These are phyloP conservation scores for Coenonympha glycerion DNA, from an alignment of 2,888 invertebrate species.

Conservation along the genomic window DNA sequence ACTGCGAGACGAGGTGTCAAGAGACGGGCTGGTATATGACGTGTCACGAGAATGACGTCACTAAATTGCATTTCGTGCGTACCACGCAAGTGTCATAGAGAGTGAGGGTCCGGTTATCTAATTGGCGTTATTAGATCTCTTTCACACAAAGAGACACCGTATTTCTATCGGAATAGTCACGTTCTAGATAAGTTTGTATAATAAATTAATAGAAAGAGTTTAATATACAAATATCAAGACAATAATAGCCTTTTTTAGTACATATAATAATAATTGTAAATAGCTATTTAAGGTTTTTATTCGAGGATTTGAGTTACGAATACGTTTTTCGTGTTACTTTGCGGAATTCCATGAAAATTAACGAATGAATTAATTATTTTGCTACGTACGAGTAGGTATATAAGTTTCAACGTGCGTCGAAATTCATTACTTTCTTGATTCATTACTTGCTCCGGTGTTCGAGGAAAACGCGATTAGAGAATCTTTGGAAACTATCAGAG, in stretches of 20 bases:
- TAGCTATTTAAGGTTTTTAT: constrained; percentile 39
- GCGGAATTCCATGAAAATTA: too few species aligned
- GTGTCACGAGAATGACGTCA: neutral
- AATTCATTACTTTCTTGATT: too few species aligned
- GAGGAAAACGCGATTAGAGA: too few species aligned
- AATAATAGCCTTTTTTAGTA: constrained; percentile 56
- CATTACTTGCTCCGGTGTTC: too few species aligned
- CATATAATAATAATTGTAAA: constrained; percentile 66
- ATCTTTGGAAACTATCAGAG: too few species aligned
- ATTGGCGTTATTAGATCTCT: constrained; percentile 34
- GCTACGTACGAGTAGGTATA: too few species aligned
- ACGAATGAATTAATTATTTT: too few species aligned
- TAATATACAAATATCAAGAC: constrained; percentile 51
- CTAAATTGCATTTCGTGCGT: neutral
- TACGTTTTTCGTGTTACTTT: too few species aligned
- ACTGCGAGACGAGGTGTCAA: too few species aligned
- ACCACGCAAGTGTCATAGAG: neutral
- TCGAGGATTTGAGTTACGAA: constrained; percentile 48
- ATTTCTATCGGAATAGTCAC: constrained; percentile 60
- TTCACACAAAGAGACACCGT: constrained; percentile 34
- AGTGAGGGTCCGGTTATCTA: constrained; percentile 22
- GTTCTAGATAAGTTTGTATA: constrained; percentile 56
- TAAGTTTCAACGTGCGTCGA: too few species aligned
- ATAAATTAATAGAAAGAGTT: constrained; percentile 45
- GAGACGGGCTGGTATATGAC: neutral